Evolutionary conservation across 2,797 vertebrate genomes (phyloP).

Genomic region (Notoglanidium macrostoma): DNA sequence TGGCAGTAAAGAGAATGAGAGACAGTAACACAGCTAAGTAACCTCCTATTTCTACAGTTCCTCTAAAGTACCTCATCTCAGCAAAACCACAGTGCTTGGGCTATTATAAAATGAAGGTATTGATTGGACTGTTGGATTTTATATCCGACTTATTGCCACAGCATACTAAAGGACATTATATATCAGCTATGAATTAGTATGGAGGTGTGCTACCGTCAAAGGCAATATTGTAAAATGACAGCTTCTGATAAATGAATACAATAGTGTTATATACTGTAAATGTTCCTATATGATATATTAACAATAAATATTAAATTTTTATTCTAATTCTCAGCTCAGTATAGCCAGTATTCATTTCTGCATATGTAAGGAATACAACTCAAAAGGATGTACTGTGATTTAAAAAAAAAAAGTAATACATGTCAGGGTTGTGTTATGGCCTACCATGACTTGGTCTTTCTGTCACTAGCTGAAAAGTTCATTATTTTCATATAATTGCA

Average conservation of each 20-base stretch:
- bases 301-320: neutral
- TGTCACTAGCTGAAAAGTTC: neutral
- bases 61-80: constrained; percentile 6
- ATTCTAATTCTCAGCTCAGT: neutral
- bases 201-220: neutral
- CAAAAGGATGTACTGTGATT: neutral
- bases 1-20: constrained; percentile 26
- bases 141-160: neutral
- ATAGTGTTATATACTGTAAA: neutral
- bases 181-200: neutral
- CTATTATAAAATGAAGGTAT: constrained; percentile 36
- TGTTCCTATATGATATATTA: neutral
- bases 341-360: neutral
- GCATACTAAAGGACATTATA: neutral
- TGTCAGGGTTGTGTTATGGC: neutral
- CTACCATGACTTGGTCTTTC: neutral
- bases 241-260: neutral
- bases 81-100: constrained; percentile 36
- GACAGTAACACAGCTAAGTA: constrained; percentile 11
- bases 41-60: neutral
- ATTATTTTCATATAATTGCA: neutral
- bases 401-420: neutral
- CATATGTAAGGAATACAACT: neutral
- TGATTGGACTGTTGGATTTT: constrained; percentile 6
- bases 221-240: constrained; percentile 8